phyloP scores from a whole-genome alignment of 2,113 vertebrate species.

The Sebastes fasciatus region DNA sequence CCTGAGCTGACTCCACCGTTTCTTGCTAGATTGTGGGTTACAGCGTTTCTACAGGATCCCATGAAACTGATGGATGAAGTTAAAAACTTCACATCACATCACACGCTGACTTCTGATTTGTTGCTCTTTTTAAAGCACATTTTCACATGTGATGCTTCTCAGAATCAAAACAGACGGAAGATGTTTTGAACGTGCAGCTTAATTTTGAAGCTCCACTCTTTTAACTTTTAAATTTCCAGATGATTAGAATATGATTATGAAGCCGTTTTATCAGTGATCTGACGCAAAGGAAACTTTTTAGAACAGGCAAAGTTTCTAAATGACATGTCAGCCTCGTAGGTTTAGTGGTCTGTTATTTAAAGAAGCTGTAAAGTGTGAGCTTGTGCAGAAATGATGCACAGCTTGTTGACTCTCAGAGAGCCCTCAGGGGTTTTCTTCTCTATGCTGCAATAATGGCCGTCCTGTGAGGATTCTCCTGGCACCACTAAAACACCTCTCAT shows the following conservation, averaged over 20 bases:
- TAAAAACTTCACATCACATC: conserved; percentile 2
- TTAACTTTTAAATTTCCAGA: neutral
- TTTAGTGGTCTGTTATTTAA: neutral
- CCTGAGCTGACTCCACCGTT: conserved; percentile 34
- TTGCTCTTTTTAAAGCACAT: conserved; percentile 53
- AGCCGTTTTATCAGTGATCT: neutral
- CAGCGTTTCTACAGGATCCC: conserved; percentile 52
- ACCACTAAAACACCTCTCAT: conserved; percentile 69
- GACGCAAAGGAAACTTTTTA: neutral
- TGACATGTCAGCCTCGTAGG: neutral
- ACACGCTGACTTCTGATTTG: neutral
- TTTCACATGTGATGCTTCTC: neutral
- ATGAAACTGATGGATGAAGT: conserved; percentile 38
- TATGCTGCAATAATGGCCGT: conserved; percentile 60
- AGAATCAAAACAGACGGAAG: neutral
- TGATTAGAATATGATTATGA: neutral
- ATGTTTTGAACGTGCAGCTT: neutral
- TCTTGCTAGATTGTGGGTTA: conserved; percentile 42
- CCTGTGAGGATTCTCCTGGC: conserved; percentile 57
- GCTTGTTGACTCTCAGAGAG: conserved; percentile 77
- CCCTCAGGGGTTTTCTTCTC: conserved; percentile 62
- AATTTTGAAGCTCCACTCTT: neutral
- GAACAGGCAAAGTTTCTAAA: neutral
- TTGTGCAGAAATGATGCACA: conserved; percentile 21
- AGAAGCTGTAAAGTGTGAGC: neutral